Conservation (phyloP, 2,888 invertebrate species). For the Lycaena phlaeas region DNA sequence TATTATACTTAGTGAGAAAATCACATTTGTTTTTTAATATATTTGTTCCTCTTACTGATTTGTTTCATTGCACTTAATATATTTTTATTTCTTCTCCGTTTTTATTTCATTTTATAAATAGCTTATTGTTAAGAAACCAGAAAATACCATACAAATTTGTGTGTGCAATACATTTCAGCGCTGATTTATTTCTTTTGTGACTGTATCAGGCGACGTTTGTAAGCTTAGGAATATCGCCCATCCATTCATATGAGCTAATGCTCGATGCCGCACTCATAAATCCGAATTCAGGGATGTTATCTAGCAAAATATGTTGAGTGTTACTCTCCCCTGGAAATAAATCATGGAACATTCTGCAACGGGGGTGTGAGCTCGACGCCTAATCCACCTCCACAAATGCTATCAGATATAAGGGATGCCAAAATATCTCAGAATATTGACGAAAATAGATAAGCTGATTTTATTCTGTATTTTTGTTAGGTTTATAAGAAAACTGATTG, state of each 20-base stretch:
- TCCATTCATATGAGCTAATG: constrained; percentile 24
- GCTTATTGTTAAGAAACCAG: no score
- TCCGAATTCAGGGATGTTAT: constrained; percentile 28
- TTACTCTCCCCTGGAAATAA: constrained; percentile 30
- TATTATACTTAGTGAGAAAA: no score
- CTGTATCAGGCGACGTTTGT: background rate
- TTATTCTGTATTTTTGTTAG: no score
- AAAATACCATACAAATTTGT: background rate
- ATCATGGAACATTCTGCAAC: constrained; percentile 21
- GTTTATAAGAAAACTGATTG: no score
- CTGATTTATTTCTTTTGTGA: background rate
- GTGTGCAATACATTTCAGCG: background rate
- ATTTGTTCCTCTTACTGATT: no score
- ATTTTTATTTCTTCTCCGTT: no score
- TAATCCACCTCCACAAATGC: background rate
- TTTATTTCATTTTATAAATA: no score
- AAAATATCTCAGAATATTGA: no score
- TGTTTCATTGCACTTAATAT: no score
- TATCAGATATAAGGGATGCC: background rate
- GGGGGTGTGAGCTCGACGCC: background rate
- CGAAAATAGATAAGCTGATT: background rate
- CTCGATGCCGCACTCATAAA: constrained; percentile 24
- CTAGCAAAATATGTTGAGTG: constrained; percentile 34
- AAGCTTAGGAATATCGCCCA: constrained; percentile 10
- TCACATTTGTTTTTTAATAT: no score